These are phyloP conservation scores for Petrocephalus zakoni DNA, from an alignment of 2,113 vertebrate genomes.

Conservation along the genomic window DNA sequence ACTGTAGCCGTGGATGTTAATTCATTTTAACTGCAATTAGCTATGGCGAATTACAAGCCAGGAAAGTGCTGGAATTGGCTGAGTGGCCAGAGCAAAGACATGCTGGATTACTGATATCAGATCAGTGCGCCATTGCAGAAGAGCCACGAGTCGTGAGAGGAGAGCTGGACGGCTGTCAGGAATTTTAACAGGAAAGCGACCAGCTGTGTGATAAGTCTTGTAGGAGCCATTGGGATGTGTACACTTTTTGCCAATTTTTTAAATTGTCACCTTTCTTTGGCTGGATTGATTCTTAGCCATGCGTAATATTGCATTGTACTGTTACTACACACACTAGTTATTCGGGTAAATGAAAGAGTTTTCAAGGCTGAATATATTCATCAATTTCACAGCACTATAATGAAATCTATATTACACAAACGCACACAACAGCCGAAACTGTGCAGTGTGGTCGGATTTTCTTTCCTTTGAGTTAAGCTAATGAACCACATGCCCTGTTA, in stretches of 20 bases:
- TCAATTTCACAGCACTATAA: background rate
- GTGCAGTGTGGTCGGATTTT: background rate
- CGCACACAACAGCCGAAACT: background rate
- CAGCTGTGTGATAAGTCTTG: constrained; percentile 33
- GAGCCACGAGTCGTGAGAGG: constrained; percentile 19
- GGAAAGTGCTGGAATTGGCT: background rate
- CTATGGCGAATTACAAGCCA: background rate
- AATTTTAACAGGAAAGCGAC: constrained; percentile 46
- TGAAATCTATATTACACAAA: background rate
- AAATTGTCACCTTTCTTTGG: background rate
- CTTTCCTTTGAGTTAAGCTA: background rate
- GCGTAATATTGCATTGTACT: background rate
- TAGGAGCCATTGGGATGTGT: constrained; percentile 18
- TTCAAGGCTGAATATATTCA: background rate
- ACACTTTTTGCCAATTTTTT: background rate
- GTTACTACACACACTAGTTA: background rate
- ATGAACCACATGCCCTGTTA: background rate
- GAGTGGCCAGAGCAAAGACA: constrained; percentile 27
- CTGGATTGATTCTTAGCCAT: background rate
- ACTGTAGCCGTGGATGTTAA: background rate
- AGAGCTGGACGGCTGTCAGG: constrained; percentile 49
- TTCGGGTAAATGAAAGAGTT: background rate
- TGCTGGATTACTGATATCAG: constrained; percentile 40
- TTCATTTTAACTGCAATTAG: background rate
- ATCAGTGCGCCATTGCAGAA: constrained; percentile 26